These are phyloP conservation scores for Ametastegia equiseti DNA, from an alignment of 2,888 invertebrate genomes.

Conservation along the genomic window DNA sequence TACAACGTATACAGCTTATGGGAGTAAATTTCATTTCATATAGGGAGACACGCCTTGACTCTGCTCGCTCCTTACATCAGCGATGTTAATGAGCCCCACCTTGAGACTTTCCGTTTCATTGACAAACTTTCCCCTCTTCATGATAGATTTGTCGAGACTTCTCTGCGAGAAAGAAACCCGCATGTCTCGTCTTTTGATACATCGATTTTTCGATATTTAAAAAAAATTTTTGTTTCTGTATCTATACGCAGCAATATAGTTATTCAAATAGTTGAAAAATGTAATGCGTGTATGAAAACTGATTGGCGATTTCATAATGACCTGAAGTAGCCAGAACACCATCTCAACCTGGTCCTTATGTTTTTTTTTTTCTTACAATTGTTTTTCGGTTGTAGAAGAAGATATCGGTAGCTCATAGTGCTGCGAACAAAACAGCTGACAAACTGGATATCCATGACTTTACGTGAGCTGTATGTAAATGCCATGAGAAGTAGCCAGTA, in stretches of 20 bases:
- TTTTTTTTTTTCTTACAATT: background rate
- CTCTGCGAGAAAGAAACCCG: too few species aligned
- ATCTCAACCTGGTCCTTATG: background rate
- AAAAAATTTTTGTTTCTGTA: too few species aligned
- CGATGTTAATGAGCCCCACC: constrained; percentile 44
- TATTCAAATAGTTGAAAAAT: too few species aligned
- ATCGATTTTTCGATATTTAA: too few species aligned
- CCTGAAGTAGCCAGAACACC: too few species aligned
- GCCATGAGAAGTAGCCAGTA: background rate
- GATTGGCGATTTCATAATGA: too few species aligned
- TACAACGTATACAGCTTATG: constrained; percentile 1
- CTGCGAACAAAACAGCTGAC: background rate
- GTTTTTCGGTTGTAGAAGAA: background rate
- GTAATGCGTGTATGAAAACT: too few species aligned
- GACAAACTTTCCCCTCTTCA: constrained; percentile 42
- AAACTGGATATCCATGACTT: background rate
- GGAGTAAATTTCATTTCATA: constrained; percentile 1
- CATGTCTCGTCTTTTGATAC: too few species aligned
- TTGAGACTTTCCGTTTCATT: constrained; percentile 40
- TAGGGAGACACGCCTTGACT: constrained; percentile 32
- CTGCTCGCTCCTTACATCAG: constrained; percentile 31
- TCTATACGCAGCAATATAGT: too few species aligned
- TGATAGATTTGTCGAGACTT: background rate
- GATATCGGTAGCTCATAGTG: background rate
- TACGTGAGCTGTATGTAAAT: constrained; percentile 7